These are phyloP conservation scores for Ornithoptera alexandrae DNA, from an alignment of 2,888 invertebrate genomes.

Conservation along the genomic window DNA sequence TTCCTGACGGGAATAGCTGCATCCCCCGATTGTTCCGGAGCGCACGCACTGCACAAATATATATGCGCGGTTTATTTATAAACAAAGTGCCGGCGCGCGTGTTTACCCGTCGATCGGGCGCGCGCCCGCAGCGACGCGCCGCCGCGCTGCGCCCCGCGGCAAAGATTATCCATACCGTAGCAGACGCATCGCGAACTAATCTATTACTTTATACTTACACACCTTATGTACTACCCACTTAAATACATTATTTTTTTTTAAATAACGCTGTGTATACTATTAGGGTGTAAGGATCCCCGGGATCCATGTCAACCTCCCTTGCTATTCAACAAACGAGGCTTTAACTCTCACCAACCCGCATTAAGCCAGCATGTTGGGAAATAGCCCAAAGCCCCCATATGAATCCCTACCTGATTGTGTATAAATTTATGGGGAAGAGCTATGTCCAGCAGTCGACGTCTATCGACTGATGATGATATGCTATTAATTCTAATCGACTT, in stretches of 20 bases:
- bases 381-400: too few relatives aligned
- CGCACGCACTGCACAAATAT: conserved; percentile 6
- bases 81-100: conserved; percentile 29
- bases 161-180: conserved; percentile 30
- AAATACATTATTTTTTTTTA: too few relatives aligned
- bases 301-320: too few relatives aligned
- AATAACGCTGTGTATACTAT: too few relatives aligned
- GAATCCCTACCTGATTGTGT: not conserved
- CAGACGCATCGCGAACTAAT: not conserved
- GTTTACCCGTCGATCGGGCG: conserved; percentile 33
- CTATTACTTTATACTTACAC: too few relatives aligned
- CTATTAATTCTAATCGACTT: too few relatives aligned
- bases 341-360: too few relatives aligned
- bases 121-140: conserved; percentile 34
- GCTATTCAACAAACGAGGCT: too few relatives aligned
- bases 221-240: too few relatives aligned
- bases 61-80: conserved; percentile 33
- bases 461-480: not conserved
- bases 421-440: not conserved
- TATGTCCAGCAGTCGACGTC: not conserved
- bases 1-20: conserved; percentile 1
- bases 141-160: conserved; percentile 31
- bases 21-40: conserved; percentile 14
- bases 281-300: too few relatives aligned
- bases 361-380: too few relatives aligned